Evolutionary conservation across 2,888 invertebrate genomes (phyloP).

Genomic region (Vanessa cardui): DNA sequence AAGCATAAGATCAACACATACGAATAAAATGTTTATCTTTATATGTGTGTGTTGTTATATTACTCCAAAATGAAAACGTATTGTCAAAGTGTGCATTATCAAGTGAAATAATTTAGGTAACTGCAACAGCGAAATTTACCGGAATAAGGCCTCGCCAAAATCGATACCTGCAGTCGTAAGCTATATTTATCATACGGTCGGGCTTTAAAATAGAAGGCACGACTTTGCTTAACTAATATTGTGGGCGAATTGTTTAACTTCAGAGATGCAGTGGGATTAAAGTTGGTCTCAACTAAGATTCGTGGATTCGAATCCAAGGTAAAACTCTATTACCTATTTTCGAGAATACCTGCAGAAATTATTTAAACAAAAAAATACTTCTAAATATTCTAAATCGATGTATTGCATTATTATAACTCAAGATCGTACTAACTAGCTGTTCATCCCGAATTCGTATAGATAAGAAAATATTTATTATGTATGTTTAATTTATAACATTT

Average conservation of each 20-base stretch:
- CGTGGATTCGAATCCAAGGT: neutral
- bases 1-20: too few relatives aligned
- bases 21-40: too few relatives aligned
- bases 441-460: too few relatives aligned
- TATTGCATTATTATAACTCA: too few relatives aligned
- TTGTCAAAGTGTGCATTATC: neutral
- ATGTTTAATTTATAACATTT: too few relatives aligned
- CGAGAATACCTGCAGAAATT: too few relatives aligned
- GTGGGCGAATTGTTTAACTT: slow-evolving; percentile 8
- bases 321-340: neutral
- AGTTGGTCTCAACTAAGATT: neutral
- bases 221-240: slow-evolving; percentile 22
- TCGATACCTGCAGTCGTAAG: slow-evolving; percentile 48
- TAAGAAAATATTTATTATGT: too few relatives aligned
- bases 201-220: slow-evolving; percentile 43
- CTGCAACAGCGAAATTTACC: slow-evolving; percentile 5
- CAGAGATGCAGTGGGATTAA: slow-evolving; percentile 1
- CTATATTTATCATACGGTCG: slow-evolving; percentile 51
- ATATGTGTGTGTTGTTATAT: too few relatives aligned
- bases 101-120: slow-evolving; percentile 11
- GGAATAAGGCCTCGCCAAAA: slow-evolving; percentile 46
- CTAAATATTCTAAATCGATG: too few relatives aligned
- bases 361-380: too few relatives aligned
- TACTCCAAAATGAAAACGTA: too few relatives aligned
- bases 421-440: too few relatives aligned